Conservation (phyloP, 2,113 vertebrate genomes). For the Caracal caracal region DNA sequence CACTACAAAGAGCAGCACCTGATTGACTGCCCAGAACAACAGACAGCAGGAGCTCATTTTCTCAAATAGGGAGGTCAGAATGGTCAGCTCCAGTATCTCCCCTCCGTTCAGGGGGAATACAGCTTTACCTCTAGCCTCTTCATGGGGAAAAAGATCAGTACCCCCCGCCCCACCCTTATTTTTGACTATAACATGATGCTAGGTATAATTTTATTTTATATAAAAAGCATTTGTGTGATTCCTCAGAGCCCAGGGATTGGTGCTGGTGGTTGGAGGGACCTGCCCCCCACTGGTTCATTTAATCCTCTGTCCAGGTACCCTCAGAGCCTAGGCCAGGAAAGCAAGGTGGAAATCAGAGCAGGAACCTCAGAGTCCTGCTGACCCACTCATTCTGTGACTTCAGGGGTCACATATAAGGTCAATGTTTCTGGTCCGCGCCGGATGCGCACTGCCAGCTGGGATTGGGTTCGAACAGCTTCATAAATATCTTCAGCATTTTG, state of each 20-base stretch:
- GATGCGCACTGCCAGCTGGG: slow-evolving; percentile 90
- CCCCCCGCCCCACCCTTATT: neutral
- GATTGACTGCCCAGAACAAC: neutral
- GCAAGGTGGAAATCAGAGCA: slow-evolving; percentile 11
- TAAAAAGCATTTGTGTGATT: slow-evolving; percentile 76
- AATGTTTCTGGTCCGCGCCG: slow-evolving; percentile 86
- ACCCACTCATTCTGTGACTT: slow-evolving; percentile 86
- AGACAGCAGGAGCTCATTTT: neutral
- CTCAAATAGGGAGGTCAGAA: slow-evolving; percentile 4
- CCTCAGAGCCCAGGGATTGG: slow-evolving; percentile 59
- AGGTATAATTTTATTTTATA: slow-evolving; percentile 82
- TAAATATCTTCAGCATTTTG: slow-evolving; percentile 93
- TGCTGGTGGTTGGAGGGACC: slow-evolving; percentile 68
- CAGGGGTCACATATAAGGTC: slow-evolving; percentile 91
- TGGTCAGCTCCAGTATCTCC: slow-evolving; percentile 45
- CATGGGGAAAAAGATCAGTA: slow-evolving; percentile 44
- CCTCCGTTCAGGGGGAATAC: slow-evolving; percentile 27
- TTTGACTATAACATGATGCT: slow-evolving; percentile 71
- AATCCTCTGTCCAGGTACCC: neutral
- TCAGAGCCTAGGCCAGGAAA: slow-evolving; percentile 19
- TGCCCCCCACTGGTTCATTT: slow-evolving; percentile 60
- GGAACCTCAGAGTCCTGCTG: neutral
- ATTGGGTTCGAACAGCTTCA: slow-evolving; percentile 88
- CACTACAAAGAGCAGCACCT: neutral
- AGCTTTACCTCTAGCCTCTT: slow-evolving; percentile 75